Percentiles rank a stretch among this genome's conserved stretches.
These are phyloP conservation scores for Lasiurus cinereus DNA, from an alignment of 2,113 vertebrate species.

Conservation along the genomic window DNA sequence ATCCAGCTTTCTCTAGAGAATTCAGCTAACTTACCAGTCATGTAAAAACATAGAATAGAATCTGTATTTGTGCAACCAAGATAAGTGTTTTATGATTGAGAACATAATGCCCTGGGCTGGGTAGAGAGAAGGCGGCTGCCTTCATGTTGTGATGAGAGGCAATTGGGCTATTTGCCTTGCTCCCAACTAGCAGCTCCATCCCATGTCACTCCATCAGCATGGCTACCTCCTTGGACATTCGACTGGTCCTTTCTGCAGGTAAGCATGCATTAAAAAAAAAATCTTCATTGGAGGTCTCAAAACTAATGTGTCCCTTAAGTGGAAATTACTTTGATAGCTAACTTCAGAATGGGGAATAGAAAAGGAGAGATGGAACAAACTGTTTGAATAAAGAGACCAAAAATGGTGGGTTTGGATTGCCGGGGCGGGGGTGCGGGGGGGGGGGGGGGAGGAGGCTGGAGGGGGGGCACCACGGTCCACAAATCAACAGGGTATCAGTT, in stretches of 20 bases:
- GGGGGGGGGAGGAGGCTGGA: too few relatives aligned
- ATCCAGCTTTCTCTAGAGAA: not conserved
- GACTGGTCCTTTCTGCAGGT: not conserved
- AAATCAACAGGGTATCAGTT: too few relatives aligned
- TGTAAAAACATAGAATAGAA: not conserved
- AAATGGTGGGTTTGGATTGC: not conserved
- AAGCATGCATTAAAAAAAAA: conserved; percentile 1
- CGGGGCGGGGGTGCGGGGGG: too few relatives aligned
- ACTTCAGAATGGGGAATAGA: not conserved
- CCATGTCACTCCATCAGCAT: not conserved
- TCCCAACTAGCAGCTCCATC: not conserved
- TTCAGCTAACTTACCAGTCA: not conserved
- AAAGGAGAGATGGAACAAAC: not conserved
- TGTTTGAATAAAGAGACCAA: not conserved
- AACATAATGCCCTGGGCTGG: not conserved
- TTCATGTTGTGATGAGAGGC: not conserved
- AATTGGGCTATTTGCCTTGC: not conserved
- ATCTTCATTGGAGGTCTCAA: not conserved
- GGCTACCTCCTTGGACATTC: not conserved
- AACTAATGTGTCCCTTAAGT: not conserved
- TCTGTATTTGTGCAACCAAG: not conserved
- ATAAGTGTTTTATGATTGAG: not conserved
- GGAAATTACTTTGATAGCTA: not conserved
- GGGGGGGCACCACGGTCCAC: too few relatives aligned
- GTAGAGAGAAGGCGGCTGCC: not conserved